These are phyloP conservation scores for Sminthurides aquaticus DNA, from an alignment of 2,888 invertebrate species.

Conservation along the genomic window DNA sequence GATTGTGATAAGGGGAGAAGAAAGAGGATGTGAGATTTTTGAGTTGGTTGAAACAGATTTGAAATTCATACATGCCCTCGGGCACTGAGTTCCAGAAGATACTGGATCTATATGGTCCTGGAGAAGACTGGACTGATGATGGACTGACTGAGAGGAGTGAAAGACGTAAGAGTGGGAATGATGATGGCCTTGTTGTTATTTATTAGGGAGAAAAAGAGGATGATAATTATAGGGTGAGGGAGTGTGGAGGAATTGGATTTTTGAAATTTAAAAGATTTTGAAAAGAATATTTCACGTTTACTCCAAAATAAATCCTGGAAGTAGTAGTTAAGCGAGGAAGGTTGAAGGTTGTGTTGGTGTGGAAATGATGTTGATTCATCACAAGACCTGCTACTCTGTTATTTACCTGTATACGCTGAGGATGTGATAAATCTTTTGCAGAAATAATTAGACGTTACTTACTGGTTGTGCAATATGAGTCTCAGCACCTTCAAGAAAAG, in stretches of 20 bases:
- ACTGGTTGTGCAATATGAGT: not conserved
- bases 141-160: too few relatives aligned
- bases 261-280: too few relatives aligned
- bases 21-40: not conserved
- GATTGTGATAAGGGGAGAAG: not conserved
- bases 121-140: too few relatives aligned
- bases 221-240: not conserved
- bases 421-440: slow-evolving; percentile 2
- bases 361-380: not conserved
- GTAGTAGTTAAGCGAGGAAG: not conserved
- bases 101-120: too few relatives aligned
- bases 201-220: not conserved
- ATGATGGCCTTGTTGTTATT: not conserved
- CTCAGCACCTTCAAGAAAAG: too few relatives aligned
- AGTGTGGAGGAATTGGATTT: too few relatives aligned
- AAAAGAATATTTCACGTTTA: too few relatives aligned
- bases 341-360: not conserved
- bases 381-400: not conserved
- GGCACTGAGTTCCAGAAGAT: too few relatives aligned
- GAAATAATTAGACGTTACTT: slow-evolving; percentile 2
- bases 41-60: not conserved
- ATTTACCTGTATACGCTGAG: not conserved
- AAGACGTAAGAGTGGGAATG: too few relatives aligned
- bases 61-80: not conserved
- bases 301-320: slow-evolving; percentile 2